Evolutionary conservation across 2,113 vertebrate genomes (phyloP), one percentile per base, ranked within the genome.

Genomic region (Pipra filicauda): DNA sequence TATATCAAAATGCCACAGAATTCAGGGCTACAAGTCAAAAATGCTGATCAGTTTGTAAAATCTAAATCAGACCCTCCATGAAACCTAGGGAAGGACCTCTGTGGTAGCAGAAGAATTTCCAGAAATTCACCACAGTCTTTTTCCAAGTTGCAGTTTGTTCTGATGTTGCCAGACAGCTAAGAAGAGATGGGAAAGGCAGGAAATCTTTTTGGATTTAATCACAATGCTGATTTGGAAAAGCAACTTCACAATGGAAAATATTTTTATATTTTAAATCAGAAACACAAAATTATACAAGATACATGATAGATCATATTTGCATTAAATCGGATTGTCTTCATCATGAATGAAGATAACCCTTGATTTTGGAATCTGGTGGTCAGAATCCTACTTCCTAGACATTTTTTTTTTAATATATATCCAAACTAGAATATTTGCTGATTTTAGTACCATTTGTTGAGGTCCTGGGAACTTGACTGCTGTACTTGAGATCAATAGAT

Each of bases 31-130:
- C 91, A 96, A 82, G 89, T 98, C 97, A 98, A 98, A 97, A 97
- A 98, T 98, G 98, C 97, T 96, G 95, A 97, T 98, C 96, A 97
- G 96, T 96, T 98, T 98, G 97, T 97, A 97, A 98, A 97, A 97
- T 97, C 96, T 97, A 95, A 98, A 97, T 97, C 94, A 97, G 72
- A 85, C 33, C 51, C 80, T 96, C 92, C 96, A 95, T 96, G 97
- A 96, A 97, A 95, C 95, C 70, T 73, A 97, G 96, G 91, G 95
- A 97, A 96, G 88, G 96, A 97, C 97, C 96, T 98, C 94, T 98
- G 97, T 96, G 98, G 97, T 97, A 79, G 76, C 39, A 96, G 87
- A 97, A 96, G 93, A 88, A 96, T 95, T 97, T 97, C 97, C 97
- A 98, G 92, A 97, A 97, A 95, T 94, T 97, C 95, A 97, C 97